Base-by-base conservation (phyloP, 2,888 invertebrate species). In the Smittia aterrima region DNA sequence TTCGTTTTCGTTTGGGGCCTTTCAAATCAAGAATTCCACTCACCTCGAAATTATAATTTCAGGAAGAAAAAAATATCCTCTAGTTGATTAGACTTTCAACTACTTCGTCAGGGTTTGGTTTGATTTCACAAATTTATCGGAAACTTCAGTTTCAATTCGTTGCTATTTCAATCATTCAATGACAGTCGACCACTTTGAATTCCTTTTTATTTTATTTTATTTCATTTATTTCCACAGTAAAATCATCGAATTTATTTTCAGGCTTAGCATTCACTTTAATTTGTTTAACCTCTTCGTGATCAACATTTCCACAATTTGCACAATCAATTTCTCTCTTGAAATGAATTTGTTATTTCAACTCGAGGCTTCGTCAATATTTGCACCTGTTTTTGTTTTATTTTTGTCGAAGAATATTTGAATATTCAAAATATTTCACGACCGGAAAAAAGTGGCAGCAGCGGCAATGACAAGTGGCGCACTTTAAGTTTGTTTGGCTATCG, bases 301-400 rank as follows among this genome's bases (percentile, higher is more conserved):
- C 32, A 32, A 32, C 32, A 32, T 32, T 32, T 32, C 32, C 32
- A 32, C 32, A 32, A 32, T 32, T 32, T 32, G 32, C 32, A 32
- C 47, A 47, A 47, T n/a, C 47, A 47, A n/a, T 47, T 16, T 11
- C 47, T 4, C 47, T 11, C 38, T 7, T 38, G 47, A 47, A 47
- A n/a, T 47, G 32, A n/a, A 47, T 47, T 47, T 11, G 47, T 47
- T 47, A n/a, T 47, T 47, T 47, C 47, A 47, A 6, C 4, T 47
- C 47, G 47, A n/a, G 16, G 11, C 47, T 47, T 64, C 25, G 64
- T 64, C 64, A 64, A 64, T 64, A 64, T 64, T 64, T 64, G 64
- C 64, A 64, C 64, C 64, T 64, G 64, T 64, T 64, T 27, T 27
- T 27, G 25, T 64, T 58, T 7, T 22, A n/a, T 53, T 53, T 7